Evolutionary conservation across 2,888 invertebrate genomes (phyloP), one percentile per base, ranked within the genome.

Genomic region (Tetragnatha montana): DNA sequence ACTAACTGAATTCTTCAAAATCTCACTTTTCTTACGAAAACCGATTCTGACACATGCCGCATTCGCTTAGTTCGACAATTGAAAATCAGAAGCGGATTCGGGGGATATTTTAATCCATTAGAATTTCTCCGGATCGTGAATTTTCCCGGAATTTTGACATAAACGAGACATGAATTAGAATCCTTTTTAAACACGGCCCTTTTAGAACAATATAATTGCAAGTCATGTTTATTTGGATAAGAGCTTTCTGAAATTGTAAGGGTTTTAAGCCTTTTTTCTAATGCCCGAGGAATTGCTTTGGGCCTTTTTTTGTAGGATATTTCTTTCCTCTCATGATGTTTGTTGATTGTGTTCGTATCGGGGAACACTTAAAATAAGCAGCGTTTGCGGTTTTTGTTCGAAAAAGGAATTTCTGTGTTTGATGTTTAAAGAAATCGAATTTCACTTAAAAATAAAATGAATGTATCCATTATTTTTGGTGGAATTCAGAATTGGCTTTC

Each of bases 91-190:
- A 21, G 17, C 68, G 69, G 49, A 49, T 68, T 60, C 74, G 49
- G n/a, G 49, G 14, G 68, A 49, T 22, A 79, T 86, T 79, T 86
- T 86, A 86, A 86, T 86, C 85, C 85, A 79, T 86, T 86, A 86
- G 79, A 86, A 86, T 69, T 21, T 76, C 69, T 19, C 35, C 71
- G 22, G 49, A 17, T 51, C n/a, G 68, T 0, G 68, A 75, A 19
- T 83, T 68, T 75, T 10, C 22, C 2, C 68, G 47, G 35, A 35
- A n/a, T 71, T 71, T 71, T 81, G 81, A 81, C 71, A 35, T 81
- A 50, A n/a, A 81, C 19, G 68, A 83, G 74, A 60, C 21, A 8
- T n/a, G 84, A 84, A 17, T 60, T 10, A 17, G 14, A 60, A 60
- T 60, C 60, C 60, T 17, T 17, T 10, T 60, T 60, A 17, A 17